phyloP scores from a whole-genome alignment of 2,888 invertebrate species.

The Hanleya hanleyi region DNA sequence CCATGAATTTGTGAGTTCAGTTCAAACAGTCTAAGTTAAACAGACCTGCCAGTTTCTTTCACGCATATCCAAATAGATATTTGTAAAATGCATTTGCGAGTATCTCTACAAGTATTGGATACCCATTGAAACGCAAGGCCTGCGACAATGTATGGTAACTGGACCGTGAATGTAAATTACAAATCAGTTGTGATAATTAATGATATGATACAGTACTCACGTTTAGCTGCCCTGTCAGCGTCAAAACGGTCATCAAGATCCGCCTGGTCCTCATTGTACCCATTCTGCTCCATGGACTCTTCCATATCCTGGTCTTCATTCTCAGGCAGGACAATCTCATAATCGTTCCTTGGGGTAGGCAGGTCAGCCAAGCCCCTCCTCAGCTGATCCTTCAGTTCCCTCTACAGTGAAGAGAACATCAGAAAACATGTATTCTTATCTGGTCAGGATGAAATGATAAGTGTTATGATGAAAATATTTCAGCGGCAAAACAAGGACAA shows the following conservation, averaged over 20 bases:
- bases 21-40: too few species aligned
- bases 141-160: neutral
- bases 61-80: too few species aligned
- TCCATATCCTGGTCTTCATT: slow-evolving; percentile 76
- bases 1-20: too few species aligned
- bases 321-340: slow-evolving; percentile 98
- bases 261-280: slow-evolving; percentile 80
- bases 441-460: too few species aligned
- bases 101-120: neutral
- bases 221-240: slow-evolving; percentile 45
- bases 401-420: slow-evolving; percentile 39
- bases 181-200: too few species aligned
- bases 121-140: neutral
- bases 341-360: slow-evolving; percentile 96
- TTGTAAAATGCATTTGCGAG: neutral
- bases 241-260: slow-evolving; percentile 80
- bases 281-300: slow-evolving; percentile 71
- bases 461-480: too few species aligned
- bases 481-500: too few species aligned
- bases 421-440: too few species aligned
- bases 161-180: neutral
- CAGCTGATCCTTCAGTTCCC: slow-evolving; percentile 56
- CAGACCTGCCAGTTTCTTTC: too few species aligned
- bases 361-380: slow-evolving; percentile 85
- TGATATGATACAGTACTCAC: too few species aligned